Evolutionary conservation across 2,797 vertebrate genomes (phyloP).

Genomic region (Calcarius lapponicus): DNA sequence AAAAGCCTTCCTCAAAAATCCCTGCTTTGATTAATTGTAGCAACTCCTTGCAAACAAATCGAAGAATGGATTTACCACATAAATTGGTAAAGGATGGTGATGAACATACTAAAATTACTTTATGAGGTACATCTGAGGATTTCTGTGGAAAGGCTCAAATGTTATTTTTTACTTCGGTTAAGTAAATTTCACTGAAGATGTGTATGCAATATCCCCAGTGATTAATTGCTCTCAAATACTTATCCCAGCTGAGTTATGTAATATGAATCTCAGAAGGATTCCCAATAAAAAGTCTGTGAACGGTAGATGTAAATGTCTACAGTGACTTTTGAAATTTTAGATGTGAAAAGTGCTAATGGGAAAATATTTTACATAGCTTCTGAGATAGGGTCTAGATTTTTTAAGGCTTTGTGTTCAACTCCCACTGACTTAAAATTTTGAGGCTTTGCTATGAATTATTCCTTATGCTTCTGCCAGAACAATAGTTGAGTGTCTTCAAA

Average conservation of each 20-base stretch:
- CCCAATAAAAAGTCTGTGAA: conserved; percentile 1
- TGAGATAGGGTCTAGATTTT: neutral
- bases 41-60: neutral
- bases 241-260: conserved; percentile 15
- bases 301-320: neutral
- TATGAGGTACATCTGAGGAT: neutral
- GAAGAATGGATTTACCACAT: neutral
- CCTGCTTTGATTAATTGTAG: neutral
- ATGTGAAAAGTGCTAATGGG: neutral
- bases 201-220: neutral
- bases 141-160: neutral
- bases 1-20: neutral
- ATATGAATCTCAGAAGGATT: neutral
- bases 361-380: conserved; percentile 23
- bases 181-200: neutral
- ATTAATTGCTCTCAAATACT: conserved; percentile 37
- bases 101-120: neutral
- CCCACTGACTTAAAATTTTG: neutral
- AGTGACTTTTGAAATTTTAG: conserved; percentile 29
- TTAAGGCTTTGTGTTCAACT: conserved; percentile 1
- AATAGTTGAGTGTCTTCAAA: conserved; percentile 6
- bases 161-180: neutral
- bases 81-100: neutral
- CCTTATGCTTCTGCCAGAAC: conserved; percentile 2
- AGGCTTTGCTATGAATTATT: conserved; percentile 21